Evolutionary conservation across 2,888 invertebrate genomes (phyloP).

Genomic region (Idaea biselata): DNA sequence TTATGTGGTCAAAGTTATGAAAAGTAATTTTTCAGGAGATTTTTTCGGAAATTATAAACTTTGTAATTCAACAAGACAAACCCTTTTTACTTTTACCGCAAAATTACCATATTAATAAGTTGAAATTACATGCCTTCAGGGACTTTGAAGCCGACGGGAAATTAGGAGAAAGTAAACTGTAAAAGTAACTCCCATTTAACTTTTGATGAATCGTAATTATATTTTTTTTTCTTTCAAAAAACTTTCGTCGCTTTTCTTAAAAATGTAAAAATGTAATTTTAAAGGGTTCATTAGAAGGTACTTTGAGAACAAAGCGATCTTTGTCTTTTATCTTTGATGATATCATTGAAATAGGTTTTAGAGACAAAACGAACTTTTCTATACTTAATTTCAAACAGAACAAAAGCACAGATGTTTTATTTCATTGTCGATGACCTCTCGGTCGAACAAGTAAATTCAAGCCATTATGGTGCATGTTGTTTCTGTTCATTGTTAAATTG

Average conservation of each 20-base stretch:
- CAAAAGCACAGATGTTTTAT: too few relatives aligned
- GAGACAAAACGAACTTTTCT: too few relatives aligned
- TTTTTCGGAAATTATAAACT: not conserved
- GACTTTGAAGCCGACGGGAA: not conserved
- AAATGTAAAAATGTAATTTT: too few relatives aligned
- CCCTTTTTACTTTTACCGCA: not conserved
- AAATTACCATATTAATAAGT: slow-evolving; percentile 1
- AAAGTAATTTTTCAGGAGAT: not conserved
- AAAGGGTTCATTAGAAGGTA: too few relatives aligned
- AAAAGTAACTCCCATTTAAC: slow-evolving; percentile 4
- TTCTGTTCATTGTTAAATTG: too few relatives aligned
- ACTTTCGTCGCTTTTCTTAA: not conserved
- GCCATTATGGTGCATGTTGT: too few relatives aligned
- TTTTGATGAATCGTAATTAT: slow-evolving; percentile 1
- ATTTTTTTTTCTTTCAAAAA: not conserved
- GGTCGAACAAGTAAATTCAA: too few relatives aligned
- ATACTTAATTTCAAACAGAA: too few relatives aligned
- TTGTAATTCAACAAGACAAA: not conserved
- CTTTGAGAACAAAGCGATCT: too few relatives aligned
- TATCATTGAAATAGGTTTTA: too few relatives aligned
- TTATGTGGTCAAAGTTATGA: not conserved
- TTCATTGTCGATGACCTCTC: too few relatives aligned
- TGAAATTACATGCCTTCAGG: not conserved
- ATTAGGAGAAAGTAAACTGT: not conserved
- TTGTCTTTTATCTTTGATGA: too few relatives aligned